These are phyloP conservation scores for Rhyacichthys aspro DNA, from an alignment of 2,797 vertebrate species.

Conservation along the genomic window DNA sequence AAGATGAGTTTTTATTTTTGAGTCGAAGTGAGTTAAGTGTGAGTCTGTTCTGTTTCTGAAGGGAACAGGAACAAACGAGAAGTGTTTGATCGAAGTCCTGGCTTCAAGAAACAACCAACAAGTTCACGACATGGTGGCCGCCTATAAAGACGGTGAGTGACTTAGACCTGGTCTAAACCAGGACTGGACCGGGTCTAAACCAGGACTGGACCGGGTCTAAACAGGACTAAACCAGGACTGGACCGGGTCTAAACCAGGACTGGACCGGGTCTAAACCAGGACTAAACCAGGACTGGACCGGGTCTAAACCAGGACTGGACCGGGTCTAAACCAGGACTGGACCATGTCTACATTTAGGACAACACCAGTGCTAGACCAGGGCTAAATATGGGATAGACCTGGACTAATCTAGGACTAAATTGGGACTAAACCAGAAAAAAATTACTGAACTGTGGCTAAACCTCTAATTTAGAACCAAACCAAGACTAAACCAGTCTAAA, in stretches of 20 bases:
- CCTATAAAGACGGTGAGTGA: slow-evolving; percentile 92
- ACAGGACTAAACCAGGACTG: not conserved
- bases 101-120: slow-evolving; percentile 92
- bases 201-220: not conserved
- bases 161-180: slow-evolving; percentile 2
- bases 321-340: no score
- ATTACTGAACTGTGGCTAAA: not conserved
- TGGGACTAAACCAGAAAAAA: not conserved
- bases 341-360: no score
- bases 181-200: no score
- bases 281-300: not conserved
- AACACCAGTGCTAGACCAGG: no score
- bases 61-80: slow-evolving; percentile 92
- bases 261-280: not conserved
- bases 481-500: not conserved
- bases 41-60: slow-evolving; percentile 38
- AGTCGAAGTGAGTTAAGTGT: not conserved
- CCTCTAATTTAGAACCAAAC: no score
- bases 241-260: not conserved
- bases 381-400: not conserved
- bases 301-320: not conserved
- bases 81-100: slow-evolving; percentile 92
- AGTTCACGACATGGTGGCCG: slow-evolving; percentile 85
- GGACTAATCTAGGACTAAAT: no score
- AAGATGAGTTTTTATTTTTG: no score